A percentile compares a stretch with the other conserved stretches of the same genome.
Evolutionary conservation across 2,797 vertebrate species (phyloP).

Genomic region (Sebastes vulpes): DNA sequence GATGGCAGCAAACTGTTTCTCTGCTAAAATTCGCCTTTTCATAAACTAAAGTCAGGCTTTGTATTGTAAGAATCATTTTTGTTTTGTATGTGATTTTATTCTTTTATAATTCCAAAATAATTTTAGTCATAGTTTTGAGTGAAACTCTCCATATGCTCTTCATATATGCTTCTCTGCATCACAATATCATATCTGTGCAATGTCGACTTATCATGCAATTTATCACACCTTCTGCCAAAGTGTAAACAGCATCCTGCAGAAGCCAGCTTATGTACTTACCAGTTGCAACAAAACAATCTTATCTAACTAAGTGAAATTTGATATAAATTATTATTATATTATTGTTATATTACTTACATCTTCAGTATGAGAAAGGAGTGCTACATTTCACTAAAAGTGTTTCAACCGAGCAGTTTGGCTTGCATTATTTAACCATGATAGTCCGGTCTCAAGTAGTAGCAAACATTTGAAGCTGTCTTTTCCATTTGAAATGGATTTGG

Average conservation of each 20-base stretch:
- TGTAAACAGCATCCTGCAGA: neutral
- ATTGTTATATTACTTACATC: neutral
- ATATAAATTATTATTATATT: neutral
- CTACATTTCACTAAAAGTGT: neutral
- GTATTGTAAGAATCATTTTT: neutral
- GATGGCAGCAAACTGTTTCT: neutral
- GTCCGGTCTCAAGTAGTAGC: neutral
- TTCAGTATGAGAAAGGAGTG: neutral
- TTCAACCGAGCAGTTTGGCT: neutral
- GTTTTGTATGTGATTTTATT: neutral
- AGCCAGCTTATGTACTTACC: neutral
- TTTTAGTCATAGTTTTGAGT: neutral
- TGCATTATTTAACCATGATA: neutral
- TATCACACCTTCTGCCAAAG: constrained; percentile 6
- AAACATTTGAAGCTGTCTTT: neutral
- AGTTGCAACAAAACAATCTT: neutral
- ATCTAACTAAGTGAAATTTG: neutral
- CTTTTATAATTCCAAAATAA: neutral
- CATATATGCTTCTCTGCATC: neutral
- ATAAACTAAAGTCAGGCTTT: neutral
- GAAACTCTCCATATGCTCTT: neutral
- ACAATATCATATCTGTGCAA: constrained; percentile 1
- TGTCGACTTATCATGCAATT: constrained; percentile 22
- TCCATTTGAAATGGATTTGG: neutral
- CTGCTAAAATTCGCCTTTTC: neutral